Evolutionary conservation across 2,888 invertebrate genomes (phyloP).

Genomic region (Thymelicus acteon): DNA sequence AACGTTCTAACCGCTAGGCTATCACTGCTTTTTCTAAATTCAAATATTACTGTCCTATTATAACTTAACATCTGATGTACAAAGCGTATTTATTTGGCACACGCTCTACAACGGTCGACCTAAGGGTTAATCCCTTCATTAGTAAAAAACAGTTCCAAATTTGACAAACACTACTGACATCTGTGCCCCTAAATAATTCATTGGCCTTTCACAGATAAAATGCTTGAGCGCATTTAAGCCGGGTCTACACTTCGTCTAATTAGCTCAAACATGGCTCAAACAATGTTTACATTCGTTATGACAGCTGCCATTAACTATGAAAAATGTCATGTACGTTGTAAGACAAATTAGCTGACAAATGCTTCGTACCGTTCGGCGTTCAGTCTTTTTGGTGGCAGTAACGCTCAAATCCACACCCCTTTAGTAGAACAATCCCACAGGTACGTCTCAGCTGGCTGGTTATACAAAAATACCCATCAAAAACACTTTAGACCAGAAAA

Average conservation of each 20-base stretch:
- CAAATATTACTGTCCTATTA: too few relatives aligned
- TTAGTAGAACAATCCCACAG: too few relatives aligned
- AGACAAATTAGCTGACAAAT: background rate
- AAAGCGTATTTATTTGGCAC: background rate
- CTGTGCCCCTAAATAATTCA: slow-evolving; percentile 21
- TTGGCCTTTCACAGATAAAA: slow-evolving; percentile 12
- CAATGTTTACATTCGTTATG: slow-evolving; percentile 58
- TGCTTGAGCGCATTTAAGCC: slow-evolving; percentile 42
- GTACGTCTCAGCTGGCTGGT: too few relatives aligned
- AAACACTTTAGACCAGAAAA: too few relatives aligned
- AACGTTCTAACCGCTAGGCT: too few relatives aligned
- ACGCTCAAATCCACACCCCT: too few relatives aligned
- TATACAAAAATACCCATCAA: too few relatives aligned
- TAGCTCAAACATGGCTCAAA: slow-evolving; percentile 52
- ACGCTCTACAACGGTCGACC: background rate
- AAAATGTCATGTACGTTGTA: slow-evolving; percentile 25
- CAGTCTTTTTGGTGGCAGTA: too few relatives aligned
- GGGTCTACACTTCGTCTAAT: slow-evolving; percentile 60
- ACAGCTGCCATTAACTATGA: slow-evolving; percentile 58
- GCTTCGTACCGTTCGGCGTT: too few relatives aligned
- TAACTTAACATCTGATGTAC: background rate
- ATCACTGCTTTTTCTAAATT: too few relatives aligned
- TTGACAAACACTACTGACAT: slow-evolving; percentile 8
- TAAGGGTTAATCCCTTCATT: slow-evolving; percentile 6
- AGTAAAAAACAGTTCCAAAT: slow-evolving; percentile 1